These are phyloP conservation scores for Orientallactaga sibirica DNA, from an alignment of 2,797 vertebrate genomes.

Conservation along the genomic window DNA sequence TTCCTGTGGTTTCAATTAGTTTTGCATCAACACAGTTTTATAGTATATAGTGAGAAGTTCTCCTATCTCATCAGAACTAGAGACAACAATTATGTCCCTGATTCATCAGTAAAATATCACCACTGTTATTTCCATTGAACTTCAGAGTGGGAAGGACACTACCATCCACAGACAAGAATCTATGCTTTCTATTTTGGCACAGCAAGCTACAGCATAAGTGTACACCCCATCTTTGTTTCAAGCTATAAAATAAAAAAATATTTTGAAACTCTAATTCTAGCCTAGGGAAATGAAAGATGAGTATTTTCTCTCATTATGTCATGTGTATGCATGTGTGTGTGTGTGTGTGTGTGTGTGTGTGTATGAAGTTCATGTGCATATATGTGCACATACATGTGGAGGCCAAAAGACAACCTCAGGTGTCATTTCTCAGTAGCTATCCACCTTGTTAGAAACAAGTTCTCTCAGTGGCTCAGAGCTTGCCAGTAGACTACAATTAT, in stretches of 20 bases:
- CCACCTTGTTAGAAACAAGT: too few species aligned
- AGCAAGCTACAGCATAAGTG: background rate
- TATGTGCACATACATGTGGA: too few species aligned
- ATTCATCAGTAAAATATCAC: background rate
- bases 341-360: too few species aligned
- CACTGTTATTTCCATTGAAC: background rate
- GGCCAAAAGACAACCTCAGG: too few species aligned
- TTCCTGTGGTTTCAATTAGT: background rate
- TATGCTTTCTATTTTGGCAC: background rate
- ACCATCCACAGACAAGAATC: background rate
- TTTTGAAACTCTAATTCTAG: background rate
- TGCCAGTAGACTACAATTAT: too few species aligned
- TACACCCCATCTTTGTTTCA: background rate
- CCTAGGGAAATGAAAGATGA: background rate
- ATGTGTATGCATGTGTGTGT: too few species aligned
- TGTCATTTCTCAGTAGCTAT: too few species aligned
- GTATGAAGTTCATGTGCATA: too few species aligned
- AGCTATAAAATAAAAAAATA: background rate
- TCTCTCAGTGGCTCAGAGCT: background rate
- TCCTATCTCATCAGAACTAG: background rate
- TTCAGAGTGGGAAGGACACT: background rate
- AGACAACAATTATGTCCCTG: background rate
- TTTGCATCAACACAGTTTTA: background rate
- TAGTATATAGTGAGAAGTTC: background rate
- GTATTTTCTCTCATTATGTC: background rate